Base-by-base conservation (phyloP, 2,888 invertebrate genomes). In the Brenthis daphne region DNA sequence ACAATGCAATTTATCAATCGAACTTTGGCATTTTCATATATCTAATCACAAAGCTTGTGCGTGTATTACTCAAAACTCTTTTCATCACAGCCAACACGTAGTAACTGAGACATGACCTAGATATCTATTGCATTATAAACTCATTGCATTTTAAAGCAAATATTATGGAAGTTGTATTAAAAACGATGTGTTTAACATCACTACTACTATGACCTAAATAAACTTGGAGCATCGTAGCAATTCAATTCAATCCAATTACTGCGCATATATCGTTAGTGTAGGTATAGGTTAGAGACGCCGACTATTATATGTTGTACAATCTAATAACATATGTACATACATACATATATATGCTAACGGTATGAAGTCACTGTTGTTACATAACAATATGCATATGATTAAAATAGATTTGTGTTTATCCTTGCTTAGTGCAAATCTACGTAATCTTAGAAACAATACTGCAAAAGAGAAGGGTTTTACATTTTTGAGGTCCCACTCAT, bases 201-300 rank as follows among this genome's bases (percentile, higher is more conserved):
- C 69, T 74, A 77, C 75, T 76, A 77, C 80, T 84, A 80, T 89
- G 89, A 89, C 89, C 90, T 82, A 86, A 87, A 89, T 89, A 86
- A 81, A 82, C 80, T 82, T 77, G 76, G 80, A 82, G 77, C 83
- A 77, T 82, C 83, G 85, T 80, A 84, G 85, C 88, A 85, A 86
- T 89, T 87, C 86, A 86, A 88, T 88, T 85, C 84, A 82, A 86
- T 86, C 86, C 88, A 89, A 89, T 89, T 88, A 88, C 81, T 79
- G 76, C 72, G 77, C 79, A 82, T 79, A 80, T 77, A 82, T 79
- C 76, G 75, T 65, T 37, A 51, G 33, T 20, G 63, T 71, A 57
- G 51, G 69, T 74, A 77, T 67, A 69, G 57, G 56, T 57, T 47
- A 8, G 11, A 33, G 50, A 60, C 56, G 54, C 61, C 56, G 61